Evolutionary conservation across 2,113 vertebrate species (phyloP).

Genomic region (Bambusicola thoracicus): DNA sequence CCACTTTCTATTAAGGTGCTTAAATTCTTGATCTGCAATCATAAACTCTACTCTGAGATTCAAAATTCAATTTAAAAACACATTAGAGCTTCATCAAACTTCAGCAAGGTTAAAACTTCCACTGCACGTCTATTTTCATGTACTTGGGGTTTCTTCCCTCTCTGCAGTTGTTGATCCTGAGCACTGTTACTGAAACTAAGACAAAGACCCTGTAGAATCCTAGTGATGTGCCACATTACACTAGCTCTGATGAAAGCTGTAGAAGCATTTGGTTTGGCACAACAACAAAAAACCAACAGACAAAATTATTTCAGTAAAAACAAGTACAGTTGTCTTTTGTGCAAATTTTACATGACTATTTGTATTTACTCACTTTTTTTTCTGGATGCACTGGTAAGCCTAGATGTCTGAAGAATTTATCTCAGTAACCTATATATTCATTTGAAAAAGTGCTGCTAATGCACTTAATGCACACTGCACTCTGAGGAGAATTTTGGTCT

Average conservation of each 20-base stretch:
- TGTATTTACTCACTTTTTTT: background rate
- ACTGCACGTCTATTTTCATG: background rate
- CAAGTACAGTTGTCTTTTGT: background rate
- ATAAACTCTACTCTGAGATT: background rate
- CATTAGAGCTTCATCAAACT: background rate
- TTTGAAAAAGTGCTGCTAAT: background rate
- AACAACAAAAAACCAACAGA: background rate
- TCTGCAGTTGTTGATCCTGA: background rate
- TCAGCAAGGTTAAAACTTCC: background rate
- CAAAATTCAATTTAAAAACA: background rate
- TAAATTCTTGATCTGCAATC: background rate
- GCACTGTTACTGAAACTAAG: background rate
- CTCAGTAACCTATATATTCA: background rate
- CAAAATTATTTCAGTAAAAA: background rate
- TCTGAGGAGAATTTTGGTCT: background rate
- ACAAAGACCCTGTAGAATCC: background rate
- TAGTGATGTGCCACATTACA: background rate
- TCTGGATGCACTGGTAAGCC: background rate
- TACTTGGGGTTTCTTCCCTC: background rate
- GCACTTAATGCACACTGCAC: background rate
- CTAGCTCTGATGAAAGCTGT: background rate
- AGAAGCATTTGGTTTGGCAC: background rate
- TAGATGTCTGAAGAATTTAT: background rate
- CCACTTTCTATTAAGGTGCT: background rate
- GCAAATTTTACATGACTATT: background rate